These are phyloP conservation scores for Lagorchestes hirsutus DNA, from an alignment of 2,797 vertebrate species.

Conservation along the genomic window DNA sequence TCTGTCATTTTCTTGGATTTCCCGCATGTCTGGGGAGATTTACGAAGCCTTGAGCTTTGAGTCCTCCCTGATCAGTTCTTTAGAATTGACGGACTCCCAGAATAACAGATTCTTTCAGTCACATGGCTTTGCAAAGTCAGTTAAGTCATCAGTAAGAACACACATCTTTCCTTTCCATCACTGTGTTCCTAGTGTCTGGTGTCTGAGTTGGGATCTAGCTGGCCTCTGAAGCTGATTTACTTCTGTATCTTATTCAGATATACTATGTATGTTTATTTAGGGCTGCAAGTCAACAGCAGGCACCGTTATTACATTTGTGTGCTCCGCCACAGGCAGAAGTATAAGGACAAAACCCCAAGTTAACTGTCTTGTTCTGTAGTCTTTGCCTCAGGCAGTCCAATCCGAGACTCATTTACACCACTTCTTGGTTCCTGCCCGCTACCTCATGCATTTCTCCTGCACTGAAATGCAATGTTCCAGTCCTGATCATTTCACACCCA, in stretches of 20 bases:
- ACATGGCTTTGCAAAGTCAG: background rate
- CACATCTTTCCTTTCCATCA: slow-evolving; percentile 28
- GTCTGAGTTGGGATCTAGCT: background rate
- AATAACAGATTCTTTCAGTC: slow-evolving; percentile 24
- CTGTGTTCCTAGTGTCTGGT: slow-evolving; percentile 65
- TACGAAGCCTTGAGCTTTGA: slow-evolving; percentile 12
- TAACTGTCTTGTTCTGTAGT: slow-evolving; percentile 59
- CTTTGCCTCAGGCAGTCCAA: slow-evolving; percentile 64
- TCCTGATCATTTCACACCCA: slow-evolving; percentile 59
- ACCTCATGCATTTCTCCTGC: slow-evolving; percentile 64
- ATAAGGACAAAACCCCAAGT: slow-evolving; percentile 44
- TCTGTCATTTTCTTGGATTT: slow-evolving; percentile 17
- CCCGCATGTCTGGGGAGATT: slow-evolving; percentile 16
- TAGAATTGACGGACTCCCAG: slow-evolving; percentile 36
- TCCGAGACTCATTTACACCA: slow-evolving; percentile 68
- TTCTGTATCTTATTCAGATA: slow-evolving; percentile 49
- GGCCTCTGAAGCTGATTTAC: slow-evolving; percentile 36
- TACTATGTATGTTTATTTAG: background rate
- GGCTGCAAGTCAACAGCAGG: background rate
- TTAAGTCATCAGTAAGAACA: background rate
- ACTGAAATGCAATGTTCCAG: slow-evolving; percentile 66
- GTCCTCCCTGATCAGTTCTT: slow-evolving; percentile 28
- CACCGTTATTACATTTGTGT: slow-evolving; percentile 42
- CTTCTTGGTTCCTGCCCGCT: slow-evolving; percentile 61
- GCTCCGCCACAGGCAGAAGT: slow-evolving; percentile 20